phyloP scores from a whole-genome alignment of 2,888 invertebrate genomes.

The Metellina segmentata region DNA sequence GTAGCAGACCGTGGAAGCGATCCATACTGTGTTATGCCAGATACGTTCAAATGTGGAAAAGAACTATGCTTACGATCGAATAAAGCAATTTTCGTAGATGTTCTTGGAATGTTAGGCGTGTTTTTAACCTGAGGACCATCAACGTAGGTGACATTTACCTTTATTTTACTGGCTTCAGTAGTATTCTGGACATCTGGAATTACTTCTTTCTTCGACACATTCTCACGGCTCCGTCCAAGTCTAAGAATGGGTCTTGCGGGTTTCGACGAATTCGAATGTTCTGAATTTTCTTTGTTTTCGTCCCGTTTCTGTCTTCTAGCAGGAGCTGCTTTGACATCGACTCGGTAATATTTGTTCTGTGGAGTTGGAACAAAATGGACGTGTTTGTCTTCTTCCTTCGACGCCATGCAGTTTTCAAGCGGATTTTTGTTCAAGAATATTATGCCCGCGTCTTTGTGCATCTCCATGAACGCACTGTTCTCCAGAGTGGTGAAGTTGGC shows the following conservation, averaged over 20 bases:
- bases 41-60: slow-evolving; percentile 60
- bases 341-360: slow-evolving; percentile 62
- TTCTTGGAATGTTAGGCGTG: slow-evolving; percentile 62
- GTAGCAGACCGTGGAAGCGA: slow-evolving; percentile 51
- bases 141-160: slow-evolving; percentile 32
- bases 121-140: slow-evolving; percentile 53
- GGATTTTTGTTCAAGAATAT: slow-evolving; percentile 64
- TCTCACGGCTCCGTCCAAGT: slow-evolving; percentile 30
- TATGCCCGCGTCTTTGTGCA: slow-evolving; percentile 62
- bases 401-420: neutral
- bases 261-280: neutral
- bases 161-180: neutral
- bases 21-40: slow-evolving; percentile 40
- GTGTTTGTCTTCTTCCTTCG: slow-evolving; percentile 59
- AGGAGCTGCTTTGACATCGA: slow-evolving; percentile 59
- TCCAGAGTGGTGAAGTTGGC: slow-evolving; percentile 53
- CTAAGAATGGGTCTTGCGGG: slow-evolving; percentile 49
- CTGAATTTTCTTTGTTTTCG: slow-evolving; percentile 63
- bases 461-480: slow-evolving; percentile 48
- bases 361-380: slow-evolving; percentile 74
- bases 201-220: slow-evolving; percentile 11
- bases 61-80: slow-evolving; percentile 54
- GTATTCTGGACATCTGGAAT: neutral
- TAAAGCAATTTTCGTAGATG: slow-evolving; percentile 57
- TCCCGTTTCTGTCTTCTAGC: neutral